A percentile compares a stretch with the other conserved stretches of the same genome.
phyloP scores from a whole-genome alignment of 2,113 vertebrate genomes.

The Plotosus lineatus region DNA sequence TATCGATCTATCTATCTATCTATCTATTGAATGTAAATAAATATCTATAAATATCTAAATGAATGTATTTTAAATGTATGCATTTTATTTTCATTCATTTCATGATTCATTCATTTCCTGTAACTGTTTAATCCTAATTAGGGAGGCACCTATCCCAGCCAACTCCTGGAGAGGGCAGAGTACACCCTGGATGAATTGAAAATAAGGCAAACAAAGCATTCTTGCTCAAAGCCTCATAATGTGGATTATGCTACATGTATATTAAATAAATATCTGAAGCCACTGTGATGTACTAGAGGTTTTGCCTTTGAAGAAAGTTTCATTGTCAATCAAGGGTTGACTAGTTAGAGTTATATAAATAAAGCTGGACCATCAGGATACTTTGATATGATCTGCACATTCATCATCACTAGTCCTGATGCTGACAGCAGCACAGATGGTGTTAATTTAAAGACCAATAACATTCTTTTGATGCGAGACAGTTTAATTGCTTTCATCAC shows the following conservation, averaged over 20 bases:
- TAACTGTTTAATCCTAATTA: too few species aligned
- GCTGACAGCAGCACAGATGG: constrained; percentile 29
- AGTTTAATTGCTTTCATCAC: background rate
- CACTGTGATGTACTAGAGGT: background rate
- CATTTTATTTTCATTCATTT: too few species aligned
- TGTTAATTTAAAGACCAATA: constrained; percentile 15
- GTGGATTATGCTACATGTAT: too few species aligned
- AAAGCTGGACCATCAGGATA: background rate
- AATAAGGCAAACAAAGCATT: too few species aligned
- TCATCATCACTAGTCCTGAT: constrained; percentile 6
- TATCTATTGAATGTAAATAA: too few species aligned
- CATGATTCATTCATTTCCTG: too few species aligned
- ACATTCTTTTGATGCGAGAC: background rate
- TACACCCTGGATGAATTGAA: too few species aligned
- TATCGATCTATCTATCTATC: background rate
- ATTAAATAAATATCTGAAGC: background rate
- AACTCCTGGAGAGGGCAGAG: too few species aligned
- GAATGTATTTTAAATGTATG: too few species aligned
- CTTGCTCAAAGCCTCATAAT: too few species aligned
- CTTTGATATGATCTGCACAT: background rate
- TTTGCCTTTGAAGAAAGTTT: constrained; percentile 10
- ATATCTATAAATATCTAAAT: background rate
- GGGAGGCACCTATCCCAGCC: too few species aligned
- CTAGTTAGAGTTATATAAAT: too few species aligned
- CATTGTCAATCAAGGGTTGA: background rate